A percentile compares a stretch with the other conserved stretches of the same genome.
phyloP scores from a whole-genome alignment of 2,888 invertebrate species.

The Agrotis clavis region DNA sequence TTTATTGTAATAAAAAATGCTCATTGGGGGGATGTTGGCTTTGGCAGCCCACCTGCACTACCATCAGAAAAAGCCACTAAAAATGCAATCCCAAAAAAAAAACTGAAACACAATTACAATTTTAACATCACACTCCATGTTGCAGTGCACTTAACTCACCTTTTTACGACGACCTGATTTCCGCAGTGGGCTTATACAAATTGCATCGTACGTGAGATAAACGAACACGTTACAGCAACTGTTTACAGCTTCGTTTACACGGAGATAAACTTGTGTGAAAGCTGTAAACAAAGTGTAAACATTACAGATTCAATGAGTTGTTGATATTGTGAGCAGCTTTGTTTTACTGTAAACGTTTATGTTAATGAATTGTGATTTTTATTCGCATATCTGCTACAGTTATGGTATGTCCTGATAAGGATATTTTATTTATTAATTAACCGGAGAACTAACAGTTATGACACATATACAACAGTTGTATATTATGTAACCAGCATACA shows the following conservation, averaged over 20 bases:
- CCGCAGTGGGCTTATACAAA: conserved; percentile 24
- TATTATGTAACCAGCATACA: no score
- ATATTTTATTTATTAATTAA: no score
- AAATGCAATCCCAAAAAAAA: background rate
- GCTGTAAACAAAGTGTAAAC: conserved; percentile 21
- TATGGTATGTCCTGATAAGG: background rate
- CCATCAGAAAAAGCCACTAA: no score
- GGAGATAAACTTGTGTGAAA: conserved; percentile 20
- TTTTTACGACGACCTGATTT: conserved; percentile 18
- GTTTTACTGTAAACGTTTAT: conserved; percentile 10
- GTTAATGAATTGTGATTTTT: conserved; percentile 5
- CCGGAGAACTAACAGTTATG: no score
- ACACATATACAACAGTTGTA: no score
- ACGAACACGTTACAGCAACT: background rate
- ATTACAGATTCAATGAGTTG: conserved; percentile 16
- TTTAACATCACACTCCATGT: background rate
- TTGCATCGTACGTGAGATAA: conserved; percentile 29
- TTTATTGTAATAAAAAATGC: no score
- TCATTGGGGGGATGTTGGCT: no score
- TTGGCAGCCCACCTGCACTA: no score
- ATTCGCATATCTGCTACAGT: background rate
- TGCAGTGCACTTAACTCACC: conserved; percentile 6
- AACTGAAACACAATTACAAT: background rate
- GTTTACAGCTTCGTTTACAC: conserved; percentile 38
- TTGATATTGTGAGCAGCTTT: background rate